These are phyloP conservation scores for Triops longicaudatus DNA, from an alignment of 1,140 invertebrate genomes.

Conservation along the genomic window DNA sequence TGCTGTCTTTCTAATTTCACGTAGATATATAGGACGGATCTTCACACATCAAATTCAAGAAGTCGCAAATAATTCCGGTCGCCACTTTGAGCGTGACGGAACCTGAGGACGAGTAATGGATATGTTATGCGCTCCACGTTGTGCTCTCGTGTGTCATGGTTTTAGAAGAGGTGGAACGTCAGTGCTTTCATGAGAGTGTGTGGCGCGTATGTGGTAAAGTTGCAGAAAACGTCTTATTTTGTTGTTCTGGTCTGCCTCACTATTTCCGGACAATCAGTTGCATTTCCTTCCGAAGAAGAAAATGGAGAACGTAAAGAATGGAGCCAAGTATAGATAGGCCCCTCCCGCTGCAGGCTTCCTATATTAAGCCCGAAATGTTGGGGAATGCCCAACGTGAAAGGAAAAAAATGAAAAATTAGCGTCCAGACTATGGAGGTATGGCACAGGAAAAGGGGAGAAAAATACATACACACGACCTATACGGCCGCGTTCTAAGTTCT, in stretches of 20 bases:
- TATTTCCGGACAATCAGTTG: not conserved
- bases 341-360: not conserved
- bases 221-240: no score
- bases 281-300: not conserved
- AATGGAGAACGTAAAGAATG: not conserved
- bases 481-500: not conserved
- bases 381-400: not conserved
- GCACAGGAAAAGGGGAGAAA: not conserved
- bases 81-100: no score
- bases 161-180: no score
- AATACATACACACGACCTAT: not conserved
- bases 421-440: not conserved
- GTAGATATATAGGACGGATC: no score
- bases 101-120: no score
- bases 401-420: not conserved
- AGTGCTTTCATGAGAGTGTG: no score
- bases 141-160: no score
- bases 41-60: no score
- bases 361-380: conserved; percentile 1
- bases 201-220: no score
- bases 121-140: no score
- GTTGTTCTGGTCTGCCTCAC: not conserved
- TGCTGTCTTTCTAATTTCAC: no score
- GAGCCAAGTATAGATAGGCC: not conserved
- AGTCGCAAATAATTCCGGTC: no score